Conservation (phyloP, 2,113 vertebrate species). For the Cariama cristata region DNA sequence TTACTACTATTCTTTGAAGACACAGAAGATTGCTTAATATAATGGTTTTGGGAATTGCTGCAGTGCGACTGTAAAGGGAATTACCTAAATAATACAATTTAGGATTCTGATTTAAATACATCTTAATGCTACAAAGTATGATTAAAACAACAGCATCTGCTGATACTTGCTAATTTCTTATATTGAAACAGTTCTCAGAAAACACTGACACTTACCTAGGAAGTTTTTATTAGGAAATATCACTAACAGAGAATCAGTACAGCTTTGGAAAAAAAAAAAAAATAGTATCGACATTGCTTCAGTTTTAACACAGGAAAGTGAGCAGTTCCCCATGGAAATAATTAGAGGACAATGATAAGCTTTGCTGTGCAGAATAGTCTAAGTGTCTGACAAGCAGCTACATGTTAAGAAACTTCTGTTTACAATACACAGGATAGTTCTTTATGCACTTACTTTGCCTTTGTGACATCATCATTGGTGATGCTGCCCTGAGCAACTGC, state of each 20-base stretch:
- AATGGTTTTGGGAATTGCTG: slow-evolving; percentile 3
- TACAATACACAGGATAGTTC: background rate
- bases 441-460: slow-evolving; percentile 88
- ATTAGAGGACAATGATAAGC: background rate
- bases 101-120: slow-evolving; percentile 30
- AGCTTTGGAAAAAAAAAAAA: background rate
- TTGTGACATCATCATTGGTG: slow-evolving; percentile 82
- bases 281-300: background rate
- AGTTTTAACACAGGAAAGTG: background rate
- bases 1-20: background rate
- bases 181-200: background rate
- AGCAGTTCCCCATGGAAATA: background rate
- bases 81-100: slow-evolving; percentile 9
- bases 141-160: background rate
- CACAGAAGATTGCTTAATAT: background rate
- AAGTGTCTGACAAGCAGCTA: background rate
- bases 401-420: background rate
- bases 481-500: slow-evolving; percentile 85
- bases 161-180: background rate
- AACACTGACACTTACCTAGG: background rate
- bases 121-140: background rate
- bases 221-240: background rate
- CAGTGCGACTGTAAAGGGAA: background rate
- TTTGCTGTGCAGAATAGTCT: background rate
- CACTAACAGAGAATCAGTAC: background rate